Evolutionary conservation across 1,140 invertebrate genomes (phyloP).

Genomic region (Drosophila burlai): DNA sequence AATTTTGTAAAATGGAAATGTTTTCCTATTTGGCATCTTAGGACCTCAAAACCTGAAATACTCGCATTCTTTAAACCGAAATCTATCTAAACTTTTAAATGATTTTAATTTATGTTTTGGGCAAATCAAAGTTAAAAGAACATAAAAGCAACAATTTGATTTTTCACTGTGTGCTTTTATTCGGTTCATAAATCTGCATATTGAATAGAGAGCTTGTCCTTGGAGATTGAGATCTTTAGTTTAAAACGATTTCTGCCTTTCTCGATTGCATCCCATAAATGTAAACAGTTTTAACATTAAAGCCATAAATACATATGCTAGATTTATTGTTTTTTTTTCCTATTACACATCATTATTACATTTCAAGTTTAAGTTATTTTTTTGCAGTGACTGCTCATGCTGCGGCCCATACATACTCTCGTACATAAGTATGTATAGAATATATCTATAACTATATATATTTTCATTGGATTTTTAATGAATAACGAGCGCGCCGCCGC

Average conservation of each 20-base stretch:
- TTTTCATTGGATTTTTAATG: constrained; percentile 44
- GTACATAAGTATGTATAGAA: constrained; percentile 9
- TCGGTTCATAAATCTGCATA: too few species aligned
- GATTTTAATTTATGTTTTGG: too few species aligned
- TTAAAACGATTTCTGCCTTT: neutral
- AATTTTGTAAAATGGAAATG: too few species aligned
- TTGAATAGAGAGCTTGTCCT: neutral
- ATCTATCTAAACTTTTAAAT: too few species aligned
- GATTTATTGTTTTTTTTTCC: constrained; percentile 64
- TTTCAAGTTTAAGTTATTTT: constrained; percentile 52
- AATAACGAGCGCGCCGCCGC: constrained; percentile 47
- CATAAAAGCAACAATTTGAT: too few species aligned
- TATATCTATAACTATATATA: constrained; percentile 34
- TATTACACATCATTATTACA: constrained; percentile 71
- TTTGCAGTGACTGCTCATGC: constrained; percentile 44
- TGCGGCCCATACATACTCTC: constrained; percentile 40
- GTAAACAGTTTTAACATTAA: constrained; percentile 59
- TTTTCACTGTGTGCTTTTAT: too few species aligned
- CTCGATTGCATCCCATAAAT: constrained; percentile 6
- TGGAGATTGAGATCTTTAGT: too few species aligned
- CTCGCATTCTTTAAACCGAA: too few species aligned
- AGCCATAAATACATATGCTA: constrained; percentile 78
- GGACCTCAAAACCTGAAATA: too few species aligned
- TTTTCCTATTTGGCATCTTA: too few species aligned
- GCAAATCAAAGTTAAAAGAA: too few species aligned